Conservation (phyloP, 2,113 vertebrate species). For the Mormyrus lacerda region DNA sequence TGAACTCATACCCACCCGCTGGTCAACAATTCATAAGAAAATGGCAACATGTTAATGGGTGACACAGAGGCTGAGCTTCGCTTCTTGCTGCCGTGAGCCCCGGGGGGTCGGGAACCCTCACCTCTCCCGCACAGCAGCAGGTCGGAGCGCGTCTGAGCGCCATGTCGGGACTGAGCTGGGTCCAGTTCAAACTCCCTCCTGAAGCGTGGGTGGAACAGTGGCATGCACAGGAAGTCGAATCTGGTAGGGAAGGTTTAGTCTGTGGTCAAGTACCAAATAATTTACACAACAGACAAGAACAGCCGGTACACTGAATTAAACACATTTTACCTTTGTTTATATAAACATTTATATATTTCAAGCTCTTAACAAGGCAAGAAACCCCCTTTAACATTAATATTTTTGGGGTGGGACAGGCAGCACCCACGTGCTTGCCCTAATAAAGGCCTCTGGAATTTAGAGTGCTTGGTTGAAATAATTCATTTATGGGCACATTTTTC, state of each 20-base stretch:
- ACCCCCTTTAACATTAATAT: not conserved
- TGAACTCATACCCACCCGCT: not conserved
- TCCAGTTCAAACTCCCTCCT: conserved; percentile 73
- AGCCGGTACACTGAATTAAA: not conserved
- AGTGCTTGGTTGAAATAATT: not conserved
- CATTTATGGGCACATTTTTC: not conserved
- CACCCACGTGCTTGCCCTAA: not conserved
- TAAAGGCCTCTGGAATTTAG: not conserved
- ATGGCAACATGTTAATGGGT: not conserved
- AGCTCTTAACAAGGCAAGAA: not conserved
- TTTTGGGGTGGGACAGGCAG: not conserved
- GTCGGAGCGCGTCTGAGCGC: conserved; percentile 82
- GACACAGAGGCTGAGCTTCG: not conserved
- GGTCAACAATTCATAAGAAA: not conserved
- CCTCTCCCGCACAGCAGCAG: conserved; percentile 83
- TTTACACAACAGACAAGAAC: not conserved
- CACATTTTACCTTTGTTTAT: not conserved
- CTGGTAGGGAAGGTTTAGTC: conserved; percentile 42
- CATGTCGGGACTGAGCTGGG: conserved; percentile 69
- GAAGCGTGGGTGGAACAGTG: conserved; percentile 82
- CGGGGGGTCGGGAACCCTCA: conserved; percentile 27
- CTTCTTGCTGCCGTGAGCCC: no score
- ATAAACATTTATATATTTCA: not conserved
- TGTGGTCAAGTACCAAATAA: not conserved
- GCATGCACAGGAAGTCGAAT: conserved; percentile 92